Evolutionary conservation across 2,888 invertebrate species (phyloP), one percentile per base, ranked within the genome.

Genomic region (Morpho helenor): DNA sequence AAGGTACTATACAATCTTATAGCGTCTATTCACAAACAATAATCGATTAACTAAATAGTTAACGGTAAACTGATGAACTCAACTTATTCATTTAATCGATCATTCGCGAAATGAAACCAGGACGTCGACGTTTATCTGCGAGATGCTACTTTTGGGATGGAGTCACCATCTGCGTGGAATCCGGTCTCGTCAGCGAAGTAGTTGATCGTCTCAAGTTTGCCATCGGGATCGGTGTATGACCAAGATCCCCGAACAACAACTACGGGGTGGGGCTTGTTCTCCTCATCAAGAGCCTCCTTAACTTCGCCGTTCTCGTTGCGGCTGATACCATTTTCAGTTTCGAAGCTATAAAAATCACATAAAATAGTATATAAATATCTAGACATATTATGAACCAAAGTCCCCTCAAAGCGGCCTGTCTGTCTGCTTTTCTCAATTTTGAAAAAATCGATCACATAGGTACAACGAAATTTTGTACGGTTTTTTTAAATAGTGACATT

Each of bases 151-250:
- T 92, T 92, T 50, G 94, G 94, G 71, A 94, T 76, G 76, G 93
- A 92, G 0, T 87, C 86, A 49, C 94, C 93, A 48, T 91, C 89
- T 2, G 93, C 91, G 65, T 91, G 92, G 91, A 83, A 94, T 61
- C 94, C 94, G 66, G 77, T 92, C 79, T 94, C 93, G 67, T 94
- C 94, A 52, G 93, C 93, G 61, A 71, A 75, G 82, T 93, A 94
- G 51, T 72, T 87, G 65, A 93, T 62, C 31, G 74, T 73, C 66
- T 91, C 89, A 6, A 80, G 76, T 8, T 87, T 86, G 63, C 94
- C 94, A 2, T 93, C 92, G 0, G 82, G 75, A 58, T 91, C 82
- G 3, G 82, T 79, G 82, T 93, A 94, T 0, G 88, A 79, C 80
- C 86, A 93, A 3, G 85, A 79, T 9, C 94, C 94, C 61, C 92